Evolutionary conservation across 2,113 vertebrate species (phyloP), one percentile per base, ranked within the genome.

Genomic region (Carollia perspicillata): DNA sequence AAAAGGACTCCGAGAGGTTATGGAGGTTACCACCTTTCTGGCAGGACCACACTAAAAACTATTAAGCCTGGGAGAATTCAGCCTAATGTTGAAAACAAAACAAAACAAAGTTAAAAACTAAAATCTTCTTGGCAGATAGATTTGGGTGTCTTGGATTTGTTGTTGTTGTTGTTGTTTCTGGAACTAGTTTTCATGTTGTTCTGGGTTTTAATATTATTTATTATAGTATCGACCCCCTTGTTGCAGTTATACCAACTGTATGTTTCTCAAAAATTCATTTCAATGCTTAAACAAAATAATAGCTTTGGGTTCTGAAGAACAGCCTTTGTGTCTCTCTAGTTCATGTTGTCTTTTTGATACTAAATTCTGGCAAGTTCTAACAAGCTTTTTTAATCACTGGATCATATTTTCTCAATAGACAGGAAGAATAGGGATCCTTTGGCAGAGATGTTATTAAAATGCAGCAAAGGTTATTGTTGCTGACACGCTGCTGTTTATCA

Each of bases 61-160:
- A 68, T 26, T 44, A 84, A 85, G 55, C 85, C 44, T 11, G 1
- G 63, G 79, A 97, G 77, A 96, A 83, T 58, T 55, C 28, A 86
- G 26, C 10, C 30, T 88, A 80, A 95, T 84, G 40, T 51, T 72
- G 77, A 83, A 93, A 92, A 93, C 13, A 66, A 84, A 75, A 88
- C 75, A 90, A 77, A 66, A 40, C 63, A 81, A 55, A 79, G 28
- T 40, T 65, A 60, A 49, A 90, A 90, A 80, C 30, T 89, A 78
- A 88, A 85, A 88, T 78, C 51, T 28, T 58, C 9, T n/a, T 35
- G 33, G 35, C 55, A 77, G 5, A 49, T n/a, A 84, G 4, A 42
- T 71, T 55, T 81, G 37, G 11, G 7, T 42, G 4, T 95, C 55
- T 63, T 80, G 28, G 72, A 89, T 84, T 75, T 69, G 51, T 16